A percentile compares a stretch with the other conserved stretches of the same genome.
These are phyloP conservation scores for Serinus canaria DNA, from an alignment of 2,113 vertebrate species.

Conservation along the genomic window DNA sequence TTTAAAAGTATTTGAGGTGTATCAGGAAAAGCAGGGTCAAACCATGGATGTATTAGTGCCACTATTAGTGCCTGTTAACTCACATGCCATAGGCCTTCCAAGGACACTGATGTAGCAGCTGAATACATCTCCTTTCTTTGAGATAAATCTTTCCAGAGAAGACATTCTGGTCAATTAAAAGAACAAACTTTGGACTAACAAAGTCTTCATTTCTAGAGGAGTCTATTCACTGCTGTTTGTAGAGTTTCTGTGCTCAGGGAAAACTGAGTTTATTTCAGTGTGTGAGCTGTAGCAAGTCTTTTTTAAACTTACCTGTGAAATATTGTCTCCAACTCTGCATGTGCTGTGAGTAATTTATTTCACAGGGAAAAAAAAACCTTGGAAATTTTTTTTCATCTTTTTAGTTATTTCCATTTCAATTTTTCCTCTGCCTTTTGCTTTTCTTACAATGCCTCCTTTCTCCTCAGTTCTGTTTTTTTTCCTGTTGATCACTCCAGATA, in stretches of 20 bases:
- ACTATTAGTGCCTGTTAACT: not conserved
- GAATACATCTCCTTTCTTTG: not conserved
- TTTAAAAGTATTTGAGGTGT: not conserved
- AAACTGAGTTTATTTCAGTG: not conserved
- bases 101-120: not conserved
- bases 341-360: not conserved
- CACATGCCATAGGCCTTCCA: not conserved
- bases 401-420: not conserved
- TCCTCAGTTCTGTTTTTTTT: conserved; percentile 1
- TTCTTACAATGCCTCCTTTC: conserved; percentile 36
- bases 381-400: conserved; percentile 9
- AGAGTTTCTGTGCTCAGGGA: not conserved
- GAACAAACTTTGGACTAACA: not conserved
- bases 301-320: not conserved
- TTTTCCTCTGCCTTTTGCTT: not conserved
- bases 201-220: not conserved
- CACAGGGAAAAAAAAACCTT: not conserved
- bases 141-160: not conserved
- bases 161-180: not conserved
- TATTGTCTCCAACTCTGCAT: not conserved
- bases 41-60: not conserved
- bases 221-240: not conserved
- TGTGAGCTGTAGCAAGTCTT: not conserved
- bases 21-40: not conserved
- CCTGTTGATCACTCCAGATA: conserved; percentile 8